Conservation (phyloP, 2,797 vertebrate species). For the Perodicticus potto region DNA sequence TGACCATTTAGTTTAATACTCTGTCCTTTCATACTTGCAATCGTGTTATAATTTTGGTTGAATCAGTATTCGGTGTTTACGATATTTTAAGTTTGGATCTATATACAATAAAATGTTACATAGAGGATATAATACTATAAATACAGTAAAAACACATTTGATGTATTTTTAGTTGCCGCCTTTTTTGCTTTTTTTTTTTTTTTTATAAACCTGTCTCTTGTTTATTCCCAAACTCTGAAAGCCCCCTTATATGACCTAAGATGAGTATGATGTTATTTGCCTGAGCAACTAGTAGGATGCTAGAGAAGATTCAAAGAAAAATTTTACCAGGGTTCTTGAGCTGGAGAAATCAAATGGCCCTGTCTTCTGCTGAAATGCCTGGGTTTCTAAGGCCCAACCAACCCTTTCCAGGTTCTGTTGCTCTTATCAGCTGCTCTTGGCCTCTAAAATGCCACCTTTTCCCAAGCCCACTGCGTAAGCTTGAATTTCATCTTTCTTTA, state of each 20-base stretch:
- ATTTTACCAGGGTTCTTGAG: neutral
- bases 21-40: neutral
- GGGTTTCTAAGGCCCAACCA: neutral
- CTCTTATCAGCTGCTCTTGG: neutral
- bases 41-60: slow-evolving; percentile 23
- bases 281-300: neutral
- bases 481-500: slow-evolving; percentile 32
- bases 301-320: neutral
- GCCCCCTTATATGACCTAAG: neutral
- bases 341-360: neutral
- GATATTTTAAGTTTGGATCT: neutral
- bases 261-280: slow-evolving; percentile 18
- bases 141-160: slow-evolving; percentile 1
- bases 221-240: slow-evolving; percentile 13
- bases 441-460: neutral
- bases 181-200: neutral
- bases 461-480: neutral
- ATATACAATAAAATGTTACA: slow-evolving; percentile 1
- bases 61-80: neutral
- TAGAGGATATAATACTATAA: neutral
- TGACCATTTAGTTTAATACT: slow-evolving; percentile 39
- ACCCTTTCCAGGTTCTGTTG: neutral
- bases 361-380: neutral
- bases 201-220: neutral
- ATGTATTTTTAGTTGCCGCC: neutral